Base-by-base conservation (phyloP, 2,113 vertebrate genomes). In the Saimiri boliviensis region DNA sequence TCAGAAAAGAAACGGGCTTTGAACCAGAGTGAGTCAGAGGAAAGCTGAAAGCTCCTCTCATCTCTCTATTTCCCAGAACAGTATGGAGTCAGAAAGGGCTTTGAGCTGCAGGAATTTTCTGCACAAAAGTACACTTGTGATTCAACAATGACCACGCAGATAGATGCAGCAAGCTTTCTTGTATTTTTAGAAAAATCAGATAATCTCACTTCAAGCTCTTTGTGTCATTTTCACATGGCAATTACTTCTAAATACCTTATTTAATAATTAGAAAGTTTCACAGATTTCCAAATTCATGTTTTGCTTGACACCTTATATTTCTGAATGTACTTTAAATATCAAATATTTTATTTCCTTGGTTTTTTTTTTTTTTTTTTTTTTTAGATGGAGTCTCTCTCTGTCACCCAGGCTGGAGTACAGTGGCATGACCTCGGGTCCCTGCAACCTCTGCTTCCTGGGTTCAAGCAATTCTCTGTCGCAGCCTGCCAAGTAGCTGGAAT, bases 161-260 rank as follows among this genome's bases (percentile, higher is more conserved):
- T 0, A 0, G 23, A 23, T 0, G n/a, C 25, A 8, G 42, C 27
- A 4, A 23, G 19, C 16, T 30, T 60, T 35, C 40, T 13, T 0
- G 32, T 0, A 2, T 58, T 42, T 40, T 45, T 4, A 68, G 25
- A 40, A 79, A 63, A n/a, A 49, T n/a, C 52, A 20, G 21, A 47
- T 21, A 10, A 10, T 19, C 56, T 1, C 20, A 35, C 32, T 16
- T 20, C 2, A 6, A 3, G 30, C n/a, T 52, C 70, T 58, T 49
- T 3, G 16, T 35, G 23, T 68, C n/a, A 6, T 45, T 86, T 66
- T 68, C 19, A 85, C 30, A 2, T 0, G 19, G 45, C 47, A 16
- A 13, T 58, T 47, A 68, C 56, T 76, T 86, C 32, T 54, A 77
- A 96, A 73, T 40, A 63, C 37, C 47, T 21, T 5, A 45, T 14